Percentiles rank a stretch among this genome's conserved stretches.
Evolutionary conservation across 2,113 vertebrate genomes (phyloP).

Genomic region (cattle (Bos taurus)): DNA sequence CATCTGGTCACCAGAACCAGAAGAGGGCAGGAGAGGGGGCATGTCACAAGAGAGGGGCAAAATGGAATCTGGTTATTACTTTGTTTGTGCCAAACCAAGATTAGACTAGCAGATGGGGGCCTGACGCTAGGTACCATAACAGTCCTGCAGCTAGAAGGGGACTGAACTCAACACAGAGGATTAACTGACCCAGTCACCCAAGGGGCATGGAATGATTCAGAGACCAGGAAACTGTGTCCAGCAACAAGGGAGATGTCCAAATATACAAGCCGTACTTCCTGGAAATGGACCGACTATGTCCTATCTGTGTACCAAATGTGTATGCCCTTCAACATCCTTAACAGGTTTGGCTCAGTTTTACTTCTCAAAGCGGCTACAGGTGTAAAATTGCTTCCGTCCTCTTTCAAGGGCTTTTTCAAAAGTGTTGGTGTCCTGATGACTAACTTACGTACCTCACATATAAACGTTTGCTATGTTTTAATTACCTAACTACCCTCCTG

Average conservation of each 20-base stretch:
- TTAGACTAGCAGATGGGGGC: neutral
- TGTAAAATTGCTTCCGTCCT: neutral
- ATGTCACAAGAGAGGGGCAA: neutral
- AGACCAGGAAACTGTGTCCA: neutral
- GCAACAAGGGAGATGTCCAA: no score
- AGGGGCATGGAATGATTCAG: neutral
- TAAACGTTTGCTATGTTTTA: neutral
- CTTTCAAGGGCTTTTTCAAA: neutral
- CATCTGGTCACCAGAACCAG: neutral
- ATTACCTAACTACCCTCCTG: neutral
- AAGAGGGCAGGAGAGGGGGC: neutral
- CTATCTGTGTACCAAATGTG: neutral
- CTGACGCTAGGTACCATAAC: fast-evolving
- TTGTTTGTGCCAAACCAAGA: neutral
- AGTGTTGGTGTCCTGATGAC: no score
- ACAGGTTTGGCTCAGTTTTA: neutral
- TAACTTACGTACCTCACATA: no score
- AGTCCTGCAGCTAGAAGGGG: neutral
- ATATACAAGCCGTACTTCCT: fast-evolving
- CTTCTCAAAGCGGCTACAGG: neutral
- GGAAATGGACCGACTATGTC: neutral
- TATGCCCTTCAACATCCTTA: fast-evolving
- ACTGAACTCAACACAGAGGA: neutral
- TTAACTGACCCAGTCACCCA: neutral
- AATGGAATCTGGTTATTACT: neutral